Percentiles rank a stretch among this genome's conserved stretches.
Evolutionary conservation across 2,797 vertebrate genomes (phyloP).

Genomic region (Trichosurus vulpecula): DNA sequence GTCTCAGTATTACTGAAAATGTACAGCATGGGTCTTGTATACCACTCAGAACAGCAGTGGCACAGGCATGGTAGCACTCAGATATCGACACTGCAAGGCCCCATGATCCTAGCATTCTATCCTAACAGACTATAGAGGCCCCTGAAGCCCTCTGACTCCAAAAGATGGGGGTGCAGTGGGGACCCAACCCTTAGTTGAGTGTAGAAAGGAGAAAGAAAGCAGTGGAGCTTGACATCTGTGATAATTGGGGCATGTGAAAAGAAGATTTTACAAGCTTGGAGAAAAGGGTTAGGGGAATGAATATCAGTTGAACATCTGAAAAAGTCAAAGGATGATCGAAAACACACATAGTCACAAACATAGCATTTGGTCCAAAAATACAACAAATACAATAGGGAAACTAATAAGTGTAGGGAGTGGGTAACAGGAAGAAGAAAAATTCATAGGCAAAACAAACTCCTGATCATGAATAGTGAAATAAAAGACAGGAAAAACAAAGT

Average conservation of each 20-base stretch:
- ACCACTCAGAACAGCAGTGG: too few relatives aligned
- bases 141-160: not conserved
- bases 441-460: not conserved
- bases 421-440: not conserved
- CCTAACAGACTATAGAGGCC: not conserved
- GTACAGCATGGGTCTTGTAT: too few relatives aligned
- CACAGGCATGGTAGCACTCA: not conserved
- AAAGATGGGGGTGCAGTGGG: not conserved
- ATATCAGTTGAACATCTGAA: not conserved
- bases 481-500: too few relatives aligned
- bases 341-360: not conserved
- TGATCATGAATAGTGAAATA: not conserved
- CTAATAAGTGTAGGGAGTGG: not conserved
- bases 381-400: not conserved
- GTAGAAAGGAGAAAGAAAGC: not conserved
- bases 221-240: not conserved
- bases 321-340: not conserved
- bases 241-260: not conserved
- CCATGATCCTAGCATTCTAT: not conserved
- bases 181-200: not conserved
- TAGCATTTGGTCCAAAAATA: not conserved
- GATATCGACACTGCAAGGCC: not conserved
- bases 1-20: too few relatives aligned
- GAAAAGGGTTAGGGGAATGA: not conserved
- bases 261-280: not conserved